phyloP scores from a whole-genome alignment of 2,888 invertebrate genomes.

The Automeris io region DNA sequence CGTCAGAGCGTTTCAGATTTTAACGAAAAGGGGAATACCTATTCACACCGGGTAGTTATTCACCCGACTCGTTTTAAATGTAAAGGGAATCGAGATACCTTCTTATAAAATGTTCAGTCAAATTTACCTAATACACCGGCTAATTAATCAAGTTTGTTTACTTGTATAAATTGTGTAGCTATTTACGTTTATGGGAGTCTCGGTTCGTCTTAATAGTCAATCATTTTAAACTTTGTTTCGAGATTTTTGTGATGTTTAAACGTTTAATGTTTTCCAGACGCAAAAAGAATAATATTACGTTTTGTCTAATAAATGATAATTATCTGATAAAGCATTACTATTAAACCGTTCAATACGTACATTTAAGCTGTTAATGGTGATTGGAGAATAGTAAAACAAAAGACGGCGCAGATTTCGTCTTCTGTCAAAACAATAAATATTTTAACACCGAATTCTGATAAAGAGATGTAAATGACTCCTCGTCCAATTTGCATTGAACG shows the following conservation, averaged over 20 bases:
- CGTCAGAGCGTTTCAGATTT: conserved; percentile 44
- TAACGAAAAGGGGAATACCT: conserved; percentile 29
- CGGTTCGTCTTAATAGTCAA: conserved; percentile 20
- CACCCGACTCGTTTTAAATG: conserved; percentile 26
- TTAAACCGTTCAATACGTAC: too few relatives aligned
- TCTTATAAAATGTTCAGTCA: conserved; percentile 41
- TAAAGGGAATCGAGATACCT: conserved; percentile 29
- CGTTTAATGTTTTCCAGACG: too few relatives aligned
- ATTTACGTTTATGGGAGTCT: conserved; percentile 20
- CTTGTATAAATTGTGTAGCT: conserved; percentile 28
- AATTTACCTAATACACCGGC: conserved; percentile 33
- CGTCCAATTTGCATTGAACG: conserved; percentile 75
- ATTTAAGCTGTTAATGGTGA: neutral
- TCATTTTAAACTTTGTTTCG: conserved; percentile 17
- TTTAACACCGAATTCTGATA: conserved; percentile 63
- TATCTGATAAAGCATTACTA: too few relatives aligned
- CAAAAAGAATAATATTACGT: too few relatives aligned
- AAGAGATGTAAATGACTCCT: conserved; percentile 73
- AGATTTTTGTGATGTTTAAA: conserved; percentile 6
- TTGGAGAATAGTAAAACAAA: conserved; percentile 13
- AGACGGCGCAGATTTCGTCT: conserved; percentile 2
- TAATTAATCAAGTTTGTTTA: conserved; percentile 45
- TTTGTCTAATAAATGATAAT: too few relatives aligned
- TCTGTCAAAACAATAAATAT: conserved; percentile 53
- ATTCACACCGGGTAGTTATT: conserved; percentile 31